Evolutionary conservation across 2,888 invertebrate species (phyloP).

Genomic region (Gari tellinella): DNA sequence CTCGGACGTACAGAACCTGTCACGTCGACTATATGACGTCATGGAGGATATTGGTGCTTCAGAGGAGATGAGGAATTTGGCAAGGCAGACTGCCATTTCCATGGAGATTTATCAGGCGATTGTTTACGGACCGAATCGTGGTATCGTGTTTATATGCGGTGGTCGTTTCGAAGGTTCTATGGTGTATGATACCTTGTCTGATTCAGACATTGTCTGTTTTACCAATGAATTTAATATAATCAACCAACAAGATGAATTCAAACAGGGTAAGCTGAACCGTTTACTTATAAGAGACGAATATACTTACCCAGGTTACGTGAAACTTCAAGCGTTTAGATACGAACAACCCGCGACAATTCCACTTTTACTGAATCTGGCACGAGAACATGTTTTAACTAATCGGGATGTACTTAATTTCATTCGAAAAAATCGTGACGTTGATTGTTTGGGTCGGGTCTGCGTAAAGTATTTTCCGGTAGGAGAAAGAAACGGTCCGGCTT

Average conservation of each 20-base stretch:
- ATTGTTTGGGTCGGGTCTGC: too few species aligned
- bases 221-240: neutral
- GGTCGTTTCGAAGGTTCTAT: slow-evolving; percentile 8
- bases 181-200: neutral
- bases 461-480: too few species aligned
- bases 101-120: neutral
- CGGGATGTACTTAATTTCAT: too few species aligned
- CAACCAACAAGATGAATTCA: neutral
- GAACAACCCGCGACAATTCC: neutral
- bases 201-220: neutral
- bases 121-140: too few species aligned
- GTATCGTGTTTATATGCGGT: neutral
- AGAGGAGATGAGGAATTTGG: neutral
- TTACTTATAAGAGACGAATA: slow-evolving; percentile 1
- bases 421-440: too few species aligned
- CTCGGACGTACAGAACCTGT: neutral
- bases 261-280: neutral
- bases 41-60: slow-evolving; percentile 9
- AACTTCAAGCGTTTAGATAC: neutral
- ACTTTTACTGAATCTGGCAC: too few species aligned
- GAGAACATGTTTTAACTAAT: too few species aligned
- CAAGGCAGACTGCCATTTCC: too few species aligned
- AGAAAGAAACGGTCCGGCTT: slow-evolving; percentile 1
- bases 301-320: slow-evolving; percentile 18
- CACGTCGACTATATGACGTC: neutral